These are phyloP conservation scores for Muscicapa comitata DNA, from an alignment of 2,797 vertebrate species.

Conservation along the genomic window DNA sequence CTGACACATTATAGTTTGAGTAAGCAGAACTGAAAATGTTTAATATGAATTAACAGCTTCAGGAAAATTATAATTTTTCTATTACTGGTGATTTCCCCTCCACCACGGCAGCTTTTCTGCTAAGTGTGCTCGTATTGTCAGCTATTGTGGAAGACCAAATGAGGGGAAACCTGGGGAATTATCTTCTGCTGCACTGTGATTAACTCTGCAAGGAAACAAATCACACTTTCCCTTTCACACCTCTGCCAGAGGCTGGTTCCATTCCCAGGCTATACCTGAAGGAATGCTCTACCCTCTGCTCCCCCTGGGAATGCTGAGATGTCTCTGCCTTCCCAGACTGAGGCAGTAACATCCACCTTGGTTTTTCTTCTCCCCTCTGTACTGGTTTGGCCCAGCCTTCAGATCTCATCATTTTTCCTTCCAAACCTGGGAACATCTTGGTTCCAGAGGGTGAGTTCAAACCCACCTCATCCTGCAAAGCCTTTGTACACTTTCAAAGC, in stretches of 20 bases:
- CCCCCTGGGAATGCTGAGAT: fast-evolving
- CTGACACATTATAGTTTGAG: background rate
- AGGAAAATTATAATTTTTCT: background rate
- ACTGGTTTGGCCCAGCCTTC: background rate
- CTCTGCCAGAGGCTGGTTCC: background rate
- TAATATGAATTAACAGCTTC: constrained; percentile 10
- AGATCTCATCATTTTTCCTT: background rate
- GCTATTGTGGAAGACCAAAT: background rate
- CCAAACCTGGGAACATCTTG: background rate
- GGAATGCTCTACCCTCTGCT: background rate
- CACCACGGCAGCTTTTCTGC: background rate
- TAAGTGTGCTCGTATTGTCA: background rate
- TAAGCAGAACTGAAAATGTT: constrained; percentile 19
- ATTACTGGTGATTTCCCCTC: background rate
- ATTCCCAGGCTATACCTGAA: fast-evolving
- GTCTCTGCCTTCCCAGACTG: background rate
- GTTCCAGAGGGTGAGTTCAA: background rate
- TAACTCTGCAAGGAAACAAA: background rate
- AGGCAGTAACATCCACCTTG: background rate
- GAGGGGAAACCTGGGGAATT: background rate
- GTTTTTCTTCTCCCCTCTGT: background rate
- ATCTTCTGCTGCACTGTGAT: background rate
- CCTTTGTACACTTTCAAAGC: background rate
- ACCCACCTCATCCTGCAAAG: background rate
- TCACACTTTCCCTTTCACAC: background rate